Base-by-base conservation (phyloP, 2,888 invertebrate species). In the Drosophila koepferae region DNA sequence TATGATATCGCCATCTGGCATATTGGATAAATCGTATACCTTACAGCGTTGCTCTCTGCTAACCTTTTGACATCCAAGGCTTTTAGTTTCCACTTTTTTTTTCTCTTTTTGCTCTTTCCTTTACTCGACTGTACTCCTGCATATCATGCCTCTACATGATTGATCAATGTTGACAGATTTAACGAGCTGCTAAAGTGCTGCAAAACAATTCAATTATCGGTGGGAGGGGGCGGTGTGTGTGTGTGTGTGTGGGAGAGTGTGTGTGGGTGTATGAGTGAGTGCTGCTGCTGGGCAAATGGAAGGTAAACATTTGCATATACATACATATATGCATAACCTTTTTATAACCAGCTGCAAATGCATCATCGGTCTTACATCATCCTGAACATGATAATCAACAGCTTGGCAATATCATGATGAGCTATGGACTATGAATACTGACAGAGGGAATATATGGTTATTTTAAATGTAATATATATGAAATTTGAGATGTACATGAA, bases 101-200 rank as follows among this genome's bases (percentile, higher is more conserved):
- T 14, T n/a, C n/a, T n/a, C n/a, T n/a, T 6, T 7, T 12, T 12
- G 0, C 6, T 9, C 16, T 16, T 40, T 36, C 18, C 23, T n/a
- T 14, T 20, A 16, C 46, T n/a, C 9, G 14, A 2, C n/a, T 31
- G 8, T 12, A 49, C 12, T 56, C 5, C 18, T 16, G 18, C n/a
- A 38, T 36, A 20, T 53, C 36, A 53, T 34, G 20, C n/a, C 40
- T 14, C 41, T n/a, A 46, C 58, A 72, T 86, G 90, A 89, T 86
- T 81, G 87, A 90, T 88, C 82, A 84, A 80, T 82, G 90, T 89
- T 90, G 90, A 89, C 88, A 86, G 82, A 89, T 84, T 89, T 89
- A 88, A 90, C 89, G 90, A 90, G 87, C 85, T 86, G 89, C 63
- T 71, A 90, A 88, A 88, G 86, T 90, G 88, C 90, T 83, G 82